phyloP scores from a whole-genome alignment of 2,113 vertebrate species.

The Pomatorhinus ruficollis region DNA sequence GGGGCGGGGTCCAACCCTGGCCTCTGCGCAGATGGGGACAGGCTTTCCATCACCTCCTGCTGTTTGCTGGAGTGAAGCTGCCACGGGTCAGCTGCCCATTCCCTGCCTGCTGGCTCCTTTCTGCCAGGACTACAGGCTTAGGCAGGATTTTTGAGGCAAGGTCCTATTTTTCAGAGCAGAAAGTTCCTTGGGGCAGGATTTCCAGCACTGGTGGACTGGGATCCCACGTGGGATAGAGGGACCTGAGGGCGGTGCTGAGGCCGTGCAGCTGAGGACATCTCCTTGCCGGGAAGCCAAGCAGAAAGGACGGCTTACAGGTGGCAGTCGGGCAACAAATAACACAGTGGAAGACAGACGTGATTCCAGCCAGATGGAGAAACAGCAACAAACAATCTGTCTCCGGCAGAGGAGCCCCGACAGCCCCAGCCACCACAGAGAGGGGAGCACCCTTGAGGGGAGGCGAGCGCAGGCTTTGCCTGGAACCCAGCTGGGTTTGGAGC shows the following conservation, averaged over 20 bases:
- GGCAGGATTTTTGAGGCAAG: not conserved
- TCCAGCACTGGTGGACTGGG: not conserved
- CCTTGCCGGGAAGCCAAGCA: not conserved
- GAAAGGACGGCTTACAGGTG: not conserved
- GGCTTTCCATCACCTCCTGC: not conserved
- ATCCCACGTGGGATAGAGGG: not conserved
- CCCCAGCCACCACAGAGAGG: not conserved
- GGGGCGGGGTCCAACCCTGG: rapidly evolving
- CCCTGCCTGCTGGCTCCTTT: not conserved
- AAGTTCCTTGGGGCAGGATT: not conserved
- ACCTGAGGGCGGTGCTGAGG: not conserved
- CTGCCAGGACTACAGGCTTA: not conserved
- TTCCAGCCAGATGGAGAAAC: slow-evolving; percentile 47
- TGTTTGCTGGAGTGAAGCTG: not conserved
- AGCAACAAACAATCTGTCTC: slow-evolving; percentile 40
- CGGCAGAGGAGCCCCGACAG: not conserved
- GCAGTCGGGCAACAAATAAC: not conserved
- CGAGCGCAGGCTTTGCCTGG: not conserved
- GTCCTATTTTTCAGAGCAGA: not conserved
- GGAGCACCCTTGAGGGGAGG: not conserved
- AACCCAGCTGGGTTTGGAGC: not conserved
- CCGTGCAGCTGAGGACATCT: not conserved
- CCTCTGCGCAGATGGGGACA: rapidly evolving
- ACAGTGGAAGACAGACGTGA: not conserved
- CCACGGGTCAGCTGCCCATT: rapidly evolving